A percentile compares a stretch with the other conserved stretches of the same genome.
Evolutionary conservation across 2,888 invertebrate genomes (phyloP).

Genomic region (Psylliodes chrysocephalus): DNA sequence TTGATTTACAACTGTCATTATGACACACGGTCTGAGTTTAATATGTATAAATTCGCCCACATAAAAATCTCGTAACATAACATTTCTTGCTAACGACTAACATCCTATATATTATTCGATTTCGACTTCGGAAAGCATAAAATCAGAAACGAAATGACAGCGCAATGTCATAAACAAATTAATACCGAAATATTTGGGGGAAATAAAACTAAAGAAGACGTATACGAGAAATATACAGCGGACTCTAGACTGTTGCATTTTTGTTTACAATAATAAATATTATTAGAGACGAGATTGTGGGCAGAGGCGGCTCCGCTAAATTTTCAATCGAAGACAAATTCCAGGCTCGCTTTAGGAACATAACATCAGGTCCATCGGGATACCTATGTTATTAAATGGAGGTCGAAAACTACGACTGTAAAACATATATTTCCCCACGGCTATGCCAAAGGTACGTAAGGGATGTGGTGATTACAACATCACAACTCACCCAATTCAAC

Average conservation of each 20-base stretch:
- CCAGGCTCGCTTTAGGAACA: too few species aligned
- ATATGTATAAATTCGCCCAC: slow-evolving; percentile 2
- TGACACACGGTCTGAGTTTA: background rate
- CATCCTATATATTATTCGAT: slow-evolving; percentile 4
- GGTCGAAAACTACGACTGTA: too few species aligned
- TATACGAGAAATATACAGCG: slow-evolving; percentile 2
- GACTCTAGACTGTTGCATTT: slow-evolving; percentile 20
- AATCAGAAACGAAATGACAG: slow-evolving; percentile 14
- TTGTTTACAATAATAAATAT: slow-evolving; percentile 23
- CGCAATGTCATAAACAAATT: slow-evolving; percentile 26
- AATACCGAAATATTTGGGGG: slow-evolving; percentile 10
- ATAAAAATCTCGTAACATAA: background rate
- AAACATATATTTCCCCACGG: too few species aligned
- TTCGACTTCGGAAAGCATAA: slow-evolving; percentile 11
- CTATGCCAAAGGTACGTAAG: too few species aligned
- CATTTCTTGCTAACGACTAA: slow-evolving; percentile 3
- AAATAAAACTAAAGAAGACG: background rate
- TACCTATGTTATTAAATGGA: too few species aligned
- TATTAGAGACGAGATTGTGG: background rate
- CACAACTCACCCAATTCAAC: too few species aligned
- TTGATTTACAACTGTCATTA: slow-evolving; percentile 28
- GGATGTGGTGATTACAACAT: too few species aligned
- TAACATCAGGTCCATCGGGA: too few species aligned
- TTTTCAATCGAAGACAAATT: too few species aligned
- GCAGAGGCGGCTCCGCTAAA: background rate